Conservation (phyloP, 2,888 invertebrate genomes). For the Oscheius sp. region DNA sequence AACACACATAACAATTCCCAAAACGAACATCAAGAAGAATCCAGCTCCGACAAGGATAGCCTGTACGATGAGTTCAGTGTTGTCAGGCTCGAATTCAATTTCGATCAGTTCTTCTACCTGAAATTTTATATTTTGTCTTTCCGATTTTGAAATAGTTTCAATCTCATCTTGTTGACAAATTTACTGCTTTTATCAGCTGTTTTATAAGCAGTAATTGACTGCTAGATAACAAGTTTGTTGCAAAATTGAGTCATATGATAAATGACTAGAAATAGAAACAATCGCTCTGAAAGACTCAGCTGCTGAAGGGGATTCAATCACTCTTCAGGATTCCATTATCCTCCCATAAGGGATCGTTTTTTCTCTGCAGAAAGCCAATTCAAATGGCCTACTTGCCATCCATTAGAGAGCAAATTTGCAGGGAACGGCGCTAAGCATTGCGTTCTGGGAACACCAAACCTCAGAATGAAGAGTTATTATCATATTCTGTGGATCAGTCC, state of each 20-base stretch:
- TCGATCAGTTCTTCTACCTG: slow-evolving; percentile 55
- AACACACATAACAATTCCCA: slow-evolving; percentile 40
- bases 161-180: background rate
- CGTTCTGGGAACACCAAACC: too few species aligned
- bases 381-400: slow-evolving; percentile 15
- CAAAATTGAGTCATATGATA: background rate
- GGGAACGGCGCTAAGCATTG: slow-evolving; percentile 3
- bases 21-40: slow-evolving; percentile 42
- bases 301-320: too few species aligned
- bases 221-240: background rate
- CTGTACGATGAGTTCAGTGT: slow-evolving; percentile 53
- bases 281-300: too few species aligned
- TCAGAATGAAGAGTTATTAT: too few species aligned
- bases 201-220: background rate
- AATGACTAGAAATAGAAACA: too few species aligned
- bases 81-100: slow-evolving; percentile 61
- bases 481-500: too few species aligned
- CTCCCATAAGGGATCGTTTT: background rate
- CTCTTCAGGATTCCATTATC: slow-evolving; percentile 6
- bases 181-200: background rate
- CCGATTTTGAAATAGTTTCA: background rate
- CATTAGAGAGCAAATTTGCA: slow-evolving; percentile 14
- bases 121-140: too few species aligned
- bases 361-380: background rate
- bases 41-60: slow-evolving; percentile 35